Conservation (phyloP, 2,113 vertebrate species). For the Paracanthobrama guichenoti region DNA sequence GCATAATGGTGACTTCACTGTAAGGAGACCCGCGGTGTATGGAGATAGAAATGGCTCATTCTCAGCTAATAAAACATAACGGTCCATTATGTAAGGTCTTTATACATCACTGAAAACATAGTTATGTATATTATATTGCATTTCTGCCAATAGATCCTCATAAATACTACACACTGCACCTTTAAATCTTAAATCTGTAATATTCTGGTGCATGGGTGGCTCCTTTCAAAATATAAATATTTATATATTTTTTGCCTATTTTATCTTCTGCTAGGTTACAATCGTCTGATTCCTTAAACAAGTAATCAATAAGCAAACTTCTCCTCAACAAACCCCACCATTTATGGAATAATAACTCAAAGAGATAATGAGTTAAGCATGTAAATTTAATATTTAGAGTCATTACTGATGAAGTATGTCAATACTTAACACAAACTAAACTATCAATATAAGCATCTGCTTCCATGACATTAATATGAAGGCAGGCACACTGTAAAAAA, state of each 20-base stretch:
- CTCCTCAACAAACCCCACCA: not conserved
- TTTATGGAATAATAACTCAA: not conserved
- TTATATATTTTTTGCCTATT: not conserved
- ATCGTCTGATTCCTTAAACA: not conserved
- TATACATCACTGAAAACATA: too few species aligned
- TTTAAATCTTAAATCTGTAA: not conserved
- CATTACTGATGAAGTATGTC: too few species aligned
- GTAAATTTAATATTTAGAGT: too few species aligned
- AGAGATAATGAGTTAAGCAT: not conserved
- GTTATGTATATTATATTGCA: too few species aligned
- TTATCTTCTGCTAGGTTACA: not conserved
- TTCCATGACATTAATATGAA: constrained; percentile 81
- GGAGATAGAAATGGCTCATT: too few species aligned
- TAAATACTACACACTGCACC: too few species aligned
- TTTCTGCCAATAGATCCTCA: too few species aligned
- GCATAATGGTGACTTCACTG: too few species aligned
- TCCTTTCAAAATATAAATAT: too few species aligned
- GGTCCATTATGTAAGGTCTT: too few species aligned
- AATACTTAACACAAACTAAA: not conserved
- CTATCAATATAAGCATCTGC: not conserved
- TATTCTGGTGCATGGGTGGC: not conserved
- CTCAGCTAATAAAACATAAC: too few species aligned
- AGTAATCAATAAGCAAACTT: not conserved
- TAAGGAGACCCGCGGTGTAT: too few species aligned
- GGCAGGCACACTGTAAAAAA: constrained; percentile 60